Percentiles rank a stretch among this genome's conserved stretches.
phyloP scores from a whole-genome alignment of 2,888 invertebrate genomes.

The Ganaspis brasiliensis region DNA sequence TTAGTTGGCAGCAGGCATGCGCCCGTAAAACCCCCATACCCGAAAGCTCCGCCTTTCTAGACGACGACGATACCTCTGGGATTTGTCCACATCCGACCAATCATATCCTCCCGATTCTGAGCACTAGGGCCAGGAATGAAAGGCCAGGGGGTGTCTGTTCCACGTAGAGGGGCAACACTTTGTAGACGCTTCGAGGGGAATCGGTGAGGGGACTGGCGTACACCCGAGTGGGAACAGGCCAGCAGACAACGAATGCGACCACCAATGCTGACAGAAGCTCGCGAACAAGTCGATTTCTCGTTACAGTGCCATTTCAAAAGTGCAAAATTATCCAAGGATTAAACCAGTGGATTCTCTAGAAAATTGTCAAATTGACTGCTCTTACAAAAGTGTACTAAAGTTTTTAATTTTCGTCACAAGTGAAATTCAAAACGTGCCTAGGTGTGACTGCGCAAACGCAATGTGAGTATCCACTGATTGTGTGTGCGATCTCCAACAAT shows the following conservation, averaged over 20 bases:
- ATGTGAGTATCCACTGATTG: constrained; percentile 71
- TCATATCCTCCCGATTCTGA: constrained; percentile 49
- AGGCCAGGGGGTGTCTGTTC: constrained; percentile 12
- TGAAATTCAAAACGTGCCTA: constrained; percentile 58
- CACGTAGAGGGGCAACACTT: constrained; percentile 12
- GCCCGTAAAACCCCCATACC: constrained; percentile 66
- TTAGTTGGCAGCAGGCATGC: constrained; percentile 75
- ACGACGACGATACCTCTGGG: constrained; percentile 76
- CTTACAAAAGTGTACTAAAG: constrained; percentile 4
- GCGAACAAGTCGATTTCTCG: constrained; percentile 57
- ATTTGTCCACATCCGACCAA: constrained; percentile 77
- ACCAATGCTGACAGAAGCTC: constrained; percentile 71
- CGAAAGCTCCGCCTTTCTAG: constrained; percentile 71
- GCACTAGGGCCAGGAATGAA: constrained; percentile 37
- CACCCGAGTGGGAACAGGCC: constrained; percentile 45
- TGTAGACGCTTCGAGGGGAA: constrained; percentile 50
- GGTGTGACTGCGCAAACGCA: constrained; percentile 80
- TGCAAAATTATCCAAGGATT: neutral
- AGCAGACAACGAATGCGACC: constrained; percentile 71
- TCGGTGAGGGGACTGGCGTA: constrained; percentile 59
- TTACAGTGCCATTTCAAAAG: constrained; percentile 46
- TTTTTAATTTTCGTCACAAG: neutral
- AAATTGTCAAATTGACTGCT: neutral
- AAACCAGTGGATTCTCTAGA: neutral
- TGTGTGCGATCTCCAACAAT: constrained; percentile 17